Percentiles rank a stretch among this genome's conserved stretches.
Evolutionary conservation across 2,888 invertebrate genomes (phyloP).

Genomic region (Meghimatium bilineatum): DNA sequence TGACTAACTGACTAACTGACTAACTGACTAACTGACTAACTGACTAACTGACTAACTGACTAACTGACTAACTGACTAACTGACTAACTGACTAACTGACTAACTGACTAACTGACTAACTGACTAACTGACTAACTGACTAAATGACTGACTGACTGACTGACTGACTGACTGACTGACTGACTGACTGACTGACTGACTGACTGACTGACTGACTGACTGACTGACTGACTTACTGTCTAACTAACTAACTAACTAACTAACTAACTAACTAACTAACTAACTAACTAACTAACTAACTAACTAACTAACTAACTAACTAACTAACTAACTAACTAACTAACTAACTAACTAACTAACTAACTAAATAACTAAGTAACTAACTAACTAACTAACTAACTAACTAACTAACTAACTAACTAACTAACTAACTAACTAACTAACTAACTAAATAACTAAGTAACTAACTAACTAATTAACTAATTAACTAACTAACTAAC

Average conservation of each 20-base stretch:
- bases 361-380: not conserved
- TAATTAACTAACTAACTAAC: too few species aligned
- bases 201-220: too few species aligned
- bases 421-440: not conserved
- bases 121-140: too few species aligned
- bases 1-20: not conserved
- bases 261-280: not conserved
- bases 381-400: not conserved
- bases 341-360: too few species aligned
- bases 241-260: too few species aligned
- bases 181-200: not conserved
- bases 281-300: not conserved
- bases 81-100: not conserved
- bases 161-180: too few species aligned
- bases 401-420: too few species aligned
- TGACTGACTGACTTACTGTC: fast-evolving
- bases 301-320: not conserved
- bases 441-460: not conserved
- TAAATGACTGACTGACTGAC: not conserved
- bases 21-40: too few species aligned
- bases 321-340: too few species aligned
- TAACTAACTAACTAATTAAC: too few species aligned
- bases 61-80: not conserved
- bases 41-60: not conserved
- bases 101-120: not conserved